These are phyloP conservation scores for Ciconia nigra DNA, from an alignment of 2,797 vertebrate species.

Conservation along the genomic window DNA sequence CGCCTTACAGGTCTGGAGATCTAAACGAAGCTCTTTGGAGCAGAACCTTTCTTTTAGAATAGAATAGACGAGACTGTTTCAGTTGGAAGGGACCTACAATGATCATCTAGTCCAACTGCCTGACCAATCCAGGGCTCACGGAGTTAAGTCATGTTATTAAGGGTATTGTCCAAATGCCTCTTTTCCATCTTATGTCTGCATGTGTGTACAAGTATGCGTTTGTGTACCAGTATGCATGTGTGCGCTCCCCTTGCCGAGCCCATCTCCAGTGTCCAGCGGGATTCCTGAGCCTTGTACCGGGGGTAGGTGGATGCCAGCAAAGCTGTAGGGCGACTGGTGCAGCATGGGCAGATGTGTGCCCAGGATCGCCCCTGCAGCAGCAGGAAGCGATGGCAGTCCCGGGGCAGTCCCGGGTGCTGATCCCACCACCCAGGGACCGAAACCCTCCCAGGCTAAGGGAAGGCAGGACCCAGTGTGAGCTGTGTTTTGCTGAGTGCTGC, in stretches of 20 bases:
- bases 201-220: background rate
- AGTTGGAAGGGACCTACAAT: background rate
- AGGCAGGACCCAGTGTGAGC: background rate
- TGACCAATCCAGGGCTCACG: background rate
- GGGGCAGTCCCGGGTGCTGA: background rate
- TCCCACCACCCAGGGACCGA: background rate
- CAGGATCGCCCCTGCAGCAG: background rate
- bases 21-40: background rate
- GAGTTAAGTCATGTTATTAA: background rate
- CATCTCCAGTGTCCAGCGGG: accelerated
- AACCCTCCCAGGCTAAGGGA: background rate
- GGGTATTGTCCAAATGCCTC: background rate
- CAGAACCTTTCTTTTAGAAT: background rate
- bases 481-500: background rate
- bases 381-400: background rate
- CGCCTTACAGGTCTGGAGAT: background rate
- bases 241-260: background rate
- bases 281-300: background rate
- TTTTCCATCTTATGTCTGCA: background rate
- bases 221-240: background rate
- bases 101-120: background rate
- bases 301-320: background rate
- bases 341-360: accelerated
- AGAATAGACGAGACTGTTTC: background rate
- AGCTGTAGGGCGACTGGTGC: background rate